Evolutionary conservation across 2,888 invertebrate genomes (phyloP).

Genomic region (Agriopis marginaria): DNA sequence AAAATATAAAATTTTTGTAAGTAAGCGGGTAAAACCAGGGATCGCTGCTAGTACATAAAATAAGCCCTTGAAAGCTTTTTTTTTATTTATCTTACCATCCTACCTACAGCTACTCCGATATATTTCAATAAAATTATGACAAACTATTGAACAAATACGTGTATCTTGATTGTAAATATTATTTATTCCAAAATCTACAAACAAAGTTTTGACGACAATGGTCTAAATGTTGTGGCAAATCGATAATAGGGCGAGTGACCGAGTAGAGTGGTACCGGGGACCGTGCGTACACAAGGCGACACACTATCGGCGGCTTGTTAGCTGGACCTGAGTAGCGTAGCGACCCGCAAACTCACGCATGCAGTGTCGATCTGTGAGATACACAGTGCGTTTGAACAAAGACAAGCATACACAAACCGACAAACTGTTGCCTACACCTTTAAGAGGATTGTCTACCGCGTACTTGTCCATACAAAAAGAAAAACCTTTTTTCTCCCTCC

Average conservation of each 20-base stretch:
- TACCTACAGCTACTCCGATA: neutral
- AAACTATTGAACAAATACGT: neutral
- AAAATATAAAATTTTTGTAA: no score
- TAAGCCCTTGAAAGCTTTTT: neutral
- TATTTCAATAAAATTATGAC: neutral
- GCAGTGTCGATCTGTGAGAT: no score
- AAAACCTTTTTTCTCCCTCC: no score
- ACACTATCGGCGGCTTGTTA: neutral
- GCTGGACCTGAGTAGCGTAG: neutral
- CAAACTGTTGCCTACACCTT: no score
- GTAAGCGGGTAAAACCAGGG: no score
- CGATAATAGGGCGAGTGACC: conserved; percentile 69
- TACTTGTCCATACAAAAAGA: no score
- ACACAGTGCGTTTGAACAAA: no score
- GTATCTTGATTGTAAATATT: neutral
- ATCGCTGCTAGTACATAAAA: neutral
- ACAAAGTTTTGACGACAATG: conserved; percentile 45
- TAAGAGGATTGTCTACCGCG: no score
- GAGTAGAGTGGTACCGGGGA: conserved; percentile 36
- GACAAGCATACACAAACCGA: no score
- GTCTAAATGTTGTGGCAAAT: conserved; percentile 61
- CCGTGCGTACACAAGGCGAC: neutral
- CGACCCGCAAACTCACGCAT: no score
- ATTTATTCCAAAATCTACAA: conserved; percentile 23
- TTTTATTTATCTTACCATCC: neutral